Evolutionary conservation across 1,140 invertebrate genomes (phyloP), one percentile per base, ranked within the genome.

Genomic region (Diplogasteroides magnus): DNA sequence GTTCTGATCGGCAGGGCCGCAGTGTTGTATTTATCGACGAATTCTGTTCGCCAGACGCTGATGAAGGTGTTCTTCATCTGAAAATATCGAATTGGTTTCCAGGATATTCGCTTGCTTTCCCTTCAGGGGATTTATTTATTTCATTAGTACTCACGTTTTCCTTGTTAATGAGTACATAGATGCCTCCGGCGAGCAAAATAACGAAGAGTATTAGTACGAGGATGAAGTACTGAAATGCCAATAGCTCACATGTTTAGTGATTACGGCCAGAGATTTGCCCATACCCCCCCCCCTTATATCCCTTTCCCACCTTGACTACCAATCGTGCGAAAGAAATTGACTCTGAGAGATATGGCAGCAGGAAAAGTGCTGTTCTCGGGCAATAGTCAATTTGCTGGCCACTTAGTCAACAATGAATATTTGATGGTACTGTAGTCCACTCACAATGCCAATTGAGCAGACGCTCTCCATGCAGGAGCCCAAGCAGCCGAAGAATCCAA

Each of bases 401-500:
- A n/a, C n/a, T n/a, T n/a, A n/a, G n/a, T n/a, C n/a, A n/a, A n/a
- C n/a, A n/a, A n/a, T n/a, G 37, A 48, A 48, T 48, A 48, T 19
- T 11, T 48, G 37, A 11, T 48, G 37, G 19, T 48, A 11, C 19
- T 48, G 19, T 19, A 48, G 37, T 48, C 37, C 14, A n/a, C 56
- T 68, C 19, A 68, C 66, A 31, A 68, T 48, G 61, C 66, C 66
- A 29, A 72, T 72, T 3, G 65, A 64, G 28, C 64, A 67, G n/a
- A 67, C n/a, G 28, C 60, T 67, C 48, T 72, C 70, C 27, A 58
- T 63, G 60, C 55, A 67, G 37, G 64, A 67, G 29, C 70, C 70
- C 29, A 64, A 72, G 29, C 70, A 72, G 19, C 70, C 70, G 26
- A 72, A 65, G 61, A 72, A 72, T 48, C 70, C 70, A 25, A 72